A percentile compares a stretch with the other conserved stretches of the same genome.
Evolutionary conservation across 2,113 vertebrate genomes (phyloP).

Genomic region (Ciconia boyciana): DNA sequence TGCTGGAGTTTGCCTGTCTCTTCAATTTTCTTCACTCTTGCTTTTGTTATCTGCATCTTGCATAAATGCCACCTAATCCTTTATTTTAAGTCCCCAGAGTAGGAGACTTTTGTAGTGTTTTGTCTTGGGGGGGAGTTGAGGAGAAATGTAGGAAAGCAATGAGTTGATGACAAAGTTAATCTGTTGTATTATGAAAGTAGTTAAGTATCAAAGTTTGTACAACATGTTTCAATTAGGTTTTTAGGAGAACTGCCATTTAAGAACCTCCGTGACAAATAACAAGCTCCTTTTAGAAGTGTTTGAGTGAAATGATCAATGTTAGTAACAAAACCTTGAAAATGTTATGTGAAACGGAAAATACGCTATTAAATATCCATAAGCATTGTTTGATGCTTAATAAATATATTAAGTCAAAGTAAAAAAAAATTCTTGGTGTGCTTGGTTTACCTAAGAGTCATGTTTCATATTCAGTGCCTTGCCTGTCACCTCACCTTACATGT

Average conservation of each 20-base stretch:
- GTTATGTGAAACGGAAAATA: not conserved
- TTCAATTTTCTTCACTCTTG: slow-evolving; percentile 87
- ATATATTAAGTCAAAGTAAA: not conserved
- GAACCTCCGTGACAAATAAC: not conserved
- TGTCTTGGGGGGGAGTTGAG: slow-evolving; percentile 35
- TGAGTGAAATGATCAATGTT: not conserved
- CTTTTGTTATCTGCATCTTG: slow-evolving; percentile 78
- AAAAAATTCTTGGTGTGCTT: not conserved
- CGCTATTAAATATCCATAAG: rapidly evolving
- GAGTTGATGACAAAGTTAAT: slow-evolving; percentile 66
- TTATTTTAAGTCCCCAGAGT: slow-evolving; percentile 67
- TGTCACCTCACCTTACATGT: not conserved
- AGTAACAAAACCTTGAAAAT: not conserved
- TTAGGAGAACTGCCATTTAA: not conserved
- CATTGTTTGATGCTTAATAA: not conserved
- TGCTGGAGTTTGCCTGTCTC: slow-evolving; percentile 84
- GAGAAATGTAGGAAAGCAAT: slow-evolving; percentile 38
- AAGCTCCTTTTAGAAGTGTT: not conserved
- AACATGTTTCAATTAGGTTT: not conserved
- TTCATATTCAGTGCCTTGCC: not conserved
- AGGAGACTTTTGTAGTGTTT: slow-evolving; percentile 66
- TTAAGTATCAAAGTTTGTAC: not conserved
- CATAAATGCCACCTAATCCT: slow-evolving; percentile 79
- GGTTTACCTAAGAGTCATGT: not conserved
- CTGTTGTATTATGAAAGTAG: slow-evolving; percentile 53